Evolutionary conservation across 2,797 vertebrate species (phyloP).

Genomic region (Thamnophis elegans): DNA sequence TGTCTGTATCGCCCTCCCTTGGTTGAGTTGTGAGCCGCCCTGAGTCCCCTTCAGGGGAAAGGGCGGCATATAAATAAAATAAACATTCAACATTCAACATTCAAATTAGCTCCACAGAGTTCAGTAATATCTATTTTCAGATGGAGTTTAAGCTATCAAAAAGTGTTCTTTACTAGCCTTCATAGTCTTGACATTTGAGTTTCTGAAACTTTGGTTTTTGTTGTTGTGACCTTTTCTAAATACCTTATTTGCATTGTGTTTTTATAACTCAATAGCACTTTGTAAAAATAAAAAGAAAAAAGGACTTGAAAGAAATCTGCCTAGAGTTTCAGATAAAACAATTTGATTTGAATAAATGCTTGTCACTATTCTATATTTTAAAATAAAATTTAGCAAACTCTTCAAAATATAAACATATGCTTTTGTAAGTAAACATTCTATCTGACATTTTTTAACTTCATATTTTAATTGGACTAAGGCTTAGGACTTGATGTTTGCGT

Average conservation of each 20-base stretch:
- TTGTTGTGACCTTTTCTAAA: slow-evolving; percentile 61
- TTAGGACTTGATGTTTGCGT: not conserved
- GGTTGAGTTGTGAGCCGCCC: too few species aligned
- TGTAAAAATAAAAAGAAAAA: slow-evolving; percentile 14
- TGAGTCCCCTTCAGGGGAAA: too few species aligned
- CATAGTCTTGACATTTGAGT: slow-evolving; percentile 43
- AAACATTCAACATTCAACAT: too few species aligned
- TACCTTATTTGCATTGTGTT: slow-evolving; percentile 60
- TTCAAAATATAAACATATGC: slow-evolving; percentile 15
- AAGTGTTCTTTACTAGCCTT: slow-evolving; percentile 40
- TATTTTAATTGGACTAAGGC: not conserved
- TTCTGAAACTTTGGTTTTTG: slow-evolving; percentile 35
- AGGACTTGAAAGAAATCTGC: slow-evolving; percentile 18
- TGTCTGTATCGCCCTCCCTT: too few species aligned
- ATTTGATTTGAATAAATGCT: slow-evolving; percentile 4
- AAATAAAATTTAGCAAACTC: slow-evolving; percentile 22
- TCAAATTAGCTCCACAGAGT: not conserved
- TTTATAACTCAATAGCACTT: slow-evolving; percentile 58
- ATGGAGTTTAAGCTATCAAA: slow-evolving; percentile 15
- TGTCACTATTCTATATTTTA: not conserved
- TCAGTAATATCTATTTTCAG: not conserved
- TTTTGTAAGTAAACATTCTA: not conserved
- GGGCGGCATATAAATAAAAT: too few species aligned
- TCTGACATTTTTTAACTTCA: not conserved
- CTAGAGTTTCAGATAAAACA: slow-evolving; percentile 30